phyloP scores from a whole-genome alignment of 2,888 invertebrate species.

The Dolichomitus sp. region DNA sequence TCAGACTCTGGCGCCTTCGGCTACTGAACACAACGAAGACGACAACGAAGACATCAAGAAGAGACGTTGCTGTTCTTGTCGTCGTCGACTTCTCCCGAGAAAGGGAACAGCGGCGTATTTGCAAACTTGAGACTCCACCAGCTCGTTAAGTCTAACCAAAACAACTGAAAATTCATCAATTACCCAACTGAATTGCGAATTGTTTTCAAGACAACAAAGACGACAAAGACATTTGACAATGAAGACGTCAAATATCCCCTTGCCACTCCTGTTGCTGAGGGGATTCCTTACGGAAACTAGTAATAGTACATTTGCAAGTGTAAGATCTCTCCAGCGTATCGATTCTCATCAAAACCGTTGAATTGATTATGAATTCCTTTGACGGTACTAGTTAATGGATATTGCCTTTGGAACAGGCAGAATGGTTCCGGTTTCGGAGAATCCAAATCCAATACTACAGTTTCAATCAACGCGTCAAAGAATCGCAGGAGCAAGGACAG shows the following conservation, averaged over 20 bases:
- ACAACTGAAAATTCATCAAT: conserved; percentile 9
- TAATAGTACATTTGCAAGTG: background rate
- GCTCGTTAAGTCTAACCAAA: background rate
- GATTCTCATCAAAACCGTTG: background rate
- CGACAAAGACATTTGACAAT: no score
- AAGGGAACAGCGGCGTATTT: background rate
- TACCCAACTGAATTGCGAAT: no score
- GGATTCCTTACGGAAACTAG: background rate
- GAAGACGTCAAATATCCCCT: background rate
- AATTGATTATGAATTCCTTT: conserved; percentile 7
- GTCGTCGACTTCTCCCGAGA: conserved; percentile 26
- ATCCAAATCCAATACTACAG: background rate
- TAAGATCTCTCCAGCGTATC: background rate
- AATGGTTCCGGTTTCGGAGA: background rate
- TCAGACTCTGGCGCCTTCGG: conserved; percentile 65
- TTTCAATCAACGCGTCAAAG: background rate
- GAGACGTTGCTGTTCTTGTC: conserved; percentile 2
- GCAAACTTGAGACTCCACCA: background rate
- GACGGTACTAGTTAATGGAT: background rate
- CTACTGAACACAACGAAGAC: conserved; percentile 51
- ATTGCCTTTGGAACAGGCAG: background rate
- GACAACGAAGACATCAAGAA: conserved; percentile 18
- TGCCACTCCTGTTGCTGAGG: background rate
- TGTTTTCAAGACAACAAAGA: background rate
- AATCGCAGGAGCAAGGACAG: background rate